phyloP scores from a whole-genome alignment of 2,888 invertebrate genomes.

The Caenorhabditis virilis region DNA sequence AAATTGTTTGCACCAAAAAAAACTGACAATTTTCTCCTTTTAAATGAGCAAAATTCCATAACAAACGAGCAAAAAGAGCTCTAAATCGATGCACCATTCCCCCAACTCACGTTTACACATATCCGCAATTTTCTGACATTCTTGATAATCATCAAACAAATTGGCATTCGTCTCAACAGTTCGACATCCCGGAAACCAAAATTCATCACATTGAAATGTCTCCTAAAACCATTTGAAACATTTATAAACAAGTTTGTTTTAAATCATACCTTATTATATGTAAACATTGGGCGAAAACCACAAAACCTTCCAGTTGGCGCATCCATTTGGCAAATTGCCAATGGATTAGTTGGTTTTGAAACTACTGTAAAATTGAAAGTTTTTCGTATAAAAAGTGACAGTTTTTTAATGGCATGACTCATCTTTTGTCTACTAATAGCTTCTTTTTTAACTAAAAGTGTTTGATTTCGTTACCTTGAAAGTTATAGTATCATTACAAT shows the following conservation, averaged over 20 bases:
- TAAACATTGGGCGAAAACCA: constrained; percentile 61
- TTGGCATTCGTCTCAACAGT: constrained; percentile 65
- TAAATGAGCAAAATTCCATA: not conserved
- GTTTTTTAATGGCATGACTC: too few relatives aligned
- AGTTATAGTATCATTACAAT: too few relatives aligned
- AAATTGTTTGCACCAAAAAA: not conserved
- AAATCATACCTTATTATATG: constrained; percentile 42
- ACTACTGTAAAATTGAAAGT: constrained; percentile 3
- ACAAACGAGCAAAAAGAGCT: too few relatives aligned
- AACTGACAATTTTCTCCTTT: not conserved
- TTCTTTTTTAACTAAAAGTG: too few relatives aligned
- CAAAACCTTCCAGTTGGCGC: constrained; percentile 66
- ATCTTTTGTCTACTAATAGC: too few relatives aligned
- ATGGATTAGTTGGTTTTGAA: constrained; percentile 17
- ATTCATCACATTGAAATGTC: constrained; percentile 64
- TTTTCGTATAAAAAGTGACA: constrained; percentile 8
- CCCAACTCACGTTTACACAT: constrained; percentile 52
- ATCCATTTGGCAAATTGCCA: constrained; percentile 57
- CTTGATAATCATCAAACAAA: constrained; percentile 55
- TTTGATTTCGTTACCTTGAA: too few relatives aligned
- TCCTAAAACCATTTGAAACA: constrained; percentile 35
- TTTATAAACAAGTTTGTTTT: not conserved
- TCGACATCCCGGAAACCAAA: constrained; percentile 65
- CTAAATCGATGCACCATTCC: too few relatives aligned
- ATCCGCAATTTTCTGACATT: constrained; percentile 55